Base-by-base conservation (phyloP, 2,888 invertebrate genomes). In the Thecocarcelia acutangulata region DNA sequence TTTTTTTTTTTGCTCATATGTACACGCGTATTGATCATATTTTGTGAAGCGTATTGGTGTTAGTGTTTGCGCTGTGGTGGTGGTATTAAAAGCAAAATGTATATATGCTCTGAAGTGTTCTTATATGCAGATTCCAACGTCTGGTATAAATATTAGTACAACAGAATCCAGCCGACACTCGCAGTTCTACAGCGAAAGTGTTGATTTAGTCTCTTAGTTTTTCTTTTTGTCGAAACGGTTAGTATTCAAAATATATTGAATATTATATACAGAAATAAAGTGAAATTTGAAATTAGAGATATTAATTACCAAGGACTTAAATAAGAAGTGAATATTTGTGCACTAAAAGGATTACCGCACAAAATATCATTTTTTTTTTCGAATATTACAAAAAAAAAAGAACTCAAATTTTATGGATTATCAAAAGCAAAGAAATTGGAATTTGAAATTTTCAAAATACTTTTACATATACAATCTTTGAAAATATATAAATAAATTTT, bases 151-250 rank as follows among this genome's bases (percentile, higher is more conserved):
- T 91, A 91, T 89, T 90, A 89, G 90, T 88, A 86, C 88, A 87
- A 78, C 85, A 83, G 86, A 86, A 85, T 91, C 90, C 90, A 90
- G 91, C 87, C 88, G 86, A 83, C 90, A 91, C 91, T 91, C 90
- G 91, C 90, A 91, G 90, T 90, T 91, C 90, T 89, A 89, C 87
- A 90, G 90, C 90, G 90, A 90, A 90, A 91, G 90, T 91, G 90
- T 90, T 90, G 90, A 86, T 90, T 87, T 87, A 86, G 88, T 87
- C 87, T 88, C 86, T 86, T 86, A 88, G 84, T 87, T 87, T 88
- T 87, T 86, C 87, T 86, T 86, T 85, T 80, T 76, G 52, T 80
- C 75, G 70, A 83, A 84, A 82, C 80, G 84, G 82, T 80, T 70
- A 83, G 82, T 84, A 82, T 82, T 75, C 13, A 70, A 78, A 72